These are phyloP conservation scores for Oxyruncus cristatus DNA, from an alignment of 2,113 vertebrate genomes.

Conservation along the genomic window DNA sequence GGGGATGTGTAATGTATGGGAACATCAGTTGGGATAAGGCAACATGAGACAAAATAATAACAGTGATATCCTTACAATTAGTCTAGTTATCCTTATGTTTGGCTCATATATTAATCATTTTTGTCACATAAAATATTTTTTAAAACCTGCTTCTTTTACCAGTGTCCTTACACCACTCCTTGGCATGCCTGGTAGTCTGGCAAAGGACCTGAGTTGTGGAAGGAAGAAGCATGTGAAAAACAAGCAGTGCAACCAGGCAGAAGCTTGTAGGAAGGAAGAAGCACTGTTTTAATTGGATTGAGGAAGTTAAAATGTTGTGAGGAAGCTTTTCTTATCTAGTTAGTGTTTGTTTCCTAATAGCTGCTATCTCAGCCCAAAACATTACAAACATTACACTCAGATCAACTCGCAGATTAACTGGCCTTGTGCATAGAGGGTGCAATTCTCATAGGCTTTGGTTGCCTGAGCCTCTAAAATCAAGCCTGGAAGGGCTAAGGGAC, in stretches of 20 bases:
- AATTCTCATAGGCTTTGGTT: not conserved
- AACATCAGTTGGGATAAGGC: not conserved
- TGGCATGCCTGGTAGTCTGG: not conserved
- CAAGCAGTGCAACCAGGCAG: not conserved
- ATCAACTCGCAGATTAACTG: not conserved
- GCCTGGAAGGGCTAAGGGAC: not conserved
- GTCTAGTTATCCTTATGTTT: not conserved
- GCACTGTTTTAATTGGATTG: not conserved
- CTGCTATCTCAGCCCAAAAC: not conserved
- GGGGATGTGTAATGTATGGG: not conserved
- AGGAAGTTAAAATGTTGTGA: not conserved
- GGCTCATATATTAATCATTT: not conserved
- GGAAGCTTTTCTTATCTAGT: not conserved
- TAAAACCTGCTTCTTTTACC: not conserved
- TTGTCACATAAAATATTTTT: not conserved
- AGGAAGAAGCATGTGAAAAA: not conserved
- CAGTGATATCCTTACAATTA: not conserved
- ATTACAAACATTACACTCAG: not conserved
- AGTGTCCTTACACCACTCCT: not conserved
- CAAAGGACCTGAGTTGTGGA: not conserved
- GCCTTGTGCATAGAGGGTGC: not conserved
- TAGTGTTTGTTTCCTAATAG: not conserved
- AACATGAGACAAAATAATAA: not conserved
- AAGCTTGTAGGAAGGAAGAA: not conserved
- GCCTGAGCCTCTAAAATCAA: not conserved